Evolutionary conservation across 1,140 invertebrate genomes (phyloP), one percentile per base, ranked within the genome.

Genomic region (Drosophila pachea): DNA sequence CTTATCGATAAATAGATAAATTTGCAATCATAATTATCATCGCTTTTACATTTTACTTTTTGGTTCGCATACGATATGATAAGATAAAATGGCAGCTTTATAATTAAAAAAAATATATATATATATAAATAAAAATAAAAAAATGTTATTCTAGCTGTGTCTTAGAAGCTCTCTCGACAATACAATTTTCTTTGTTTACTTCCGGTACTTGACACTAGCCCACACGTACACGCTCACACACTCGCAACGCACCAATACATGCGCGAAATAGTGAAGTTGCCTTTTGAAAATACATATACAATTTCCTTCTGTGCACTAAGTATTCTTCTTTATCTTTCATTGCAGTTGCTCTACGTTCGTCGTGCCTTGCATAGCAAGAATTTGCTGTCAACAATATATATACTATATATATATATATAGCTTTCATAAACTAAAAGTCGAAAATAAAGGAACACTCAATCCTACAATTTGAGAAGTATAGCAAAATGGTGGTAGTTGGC

Each of bases 401-500:
- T n/a, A n/a, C n/a, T 53, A 12, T 43, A 33, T 8, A 31, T 32
- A 48, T 16, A 45, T 7, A 54, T 6, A 14, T n/a, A 38, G 9
- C n/a, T n/a, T n/a, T n/a, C n/a, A n/a, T n/a, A 40, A 29, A 45
- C 9, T 14, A 50, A 14, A 32, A 47, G 5, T 6, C 9, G 0
- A 32, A 47, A 4, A 49, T 49, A 8, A 5, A 4, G 22, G 14
- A 72, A 58, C 56, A 69, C 33, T 52, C 38, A 64, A 66, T 35
- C 31, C 9, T 35, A 36, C 22, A 9, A 49, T 16, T 52, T 52
- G 32, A 61, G 47, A 48, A 43, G 9, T 35, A 7, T n/a, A 33
- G 14, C 12, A 32, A 45, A 42, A 84, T 77, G 74, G 73, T 74
- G 63, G 79, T 74, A 33, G 68, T 83, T 49, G 78, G 79, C 29